Percentiles rank a stretch among this genome's conserved stretches.
Conservation (phyloP, 1,140 invertebrate genomes). For the Thaumetopoea pityocampa region DNA sequence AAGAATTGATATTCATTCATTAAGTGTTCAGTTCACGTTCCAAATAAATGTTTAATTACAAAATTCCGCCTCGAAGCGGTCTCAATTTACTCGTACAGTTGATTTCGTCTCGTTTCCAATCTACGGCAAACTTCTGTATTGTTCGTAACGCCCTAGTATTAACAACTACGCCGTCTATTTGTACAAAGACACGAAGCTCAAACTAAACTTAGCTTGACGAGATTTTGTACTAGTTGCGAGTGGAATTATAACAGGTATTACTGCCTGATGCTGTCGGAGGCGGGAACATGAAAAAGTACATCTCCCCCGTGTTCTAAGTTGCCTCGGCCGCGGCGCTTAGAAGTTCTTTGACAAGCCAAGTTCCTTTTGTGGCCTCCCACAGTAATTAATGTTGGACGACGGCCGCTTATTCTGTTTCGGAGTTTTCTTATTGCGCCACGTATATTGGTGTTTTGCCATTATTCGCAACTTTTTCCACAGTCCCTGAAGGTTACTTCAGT, state of each 20-base stretch:
- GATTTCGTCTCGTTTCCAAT: constrained; percentile 37
- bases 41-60: constrained; percentile 26
- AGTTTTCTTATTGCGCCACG: constrained; percentile 29
- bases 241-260: constrained; percentile 31
- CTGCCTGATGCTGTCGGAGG: constrained; percentile 9
- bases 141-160: constrained; percentile 21
- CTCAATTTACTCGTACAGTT: constrained; percentile 41
- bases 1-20: constrained; percentile 8
- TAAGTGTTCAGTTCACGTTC: constrained; percentile 15
- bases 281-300: constrained; percentile 21
- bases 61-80: constrained; percentile 27
- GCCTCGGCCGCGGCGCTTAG: constrained; percentile 17
- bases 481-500: constrained; percentile 15
- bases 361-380: constrained; percentile 29
- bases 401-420: constrained; percentile 10
- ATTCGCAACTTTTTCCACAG: constrained; percentile 18
- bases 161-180: constrained; percentile 22
- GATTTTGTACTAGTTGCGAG: constrained; percentile 23
- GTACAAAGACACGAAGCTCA: constrained; percentile 27
- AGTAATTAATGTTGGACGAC: constrained; percentile 39
- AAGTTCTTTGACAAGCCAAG: constrained; percentile 35
- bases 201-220: constrained; percentile 28
- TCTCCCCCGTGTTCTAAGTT: constrained; percentile 20
- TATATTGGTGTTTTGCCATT: constrained; percentile 23
- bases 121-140: constrained; percentile 34